These are phyloP conservation scores for Tipula vernalis DNA, from an alignment of 2,888 invertebrate genomes.

Conservation along the genomic window DNA sequence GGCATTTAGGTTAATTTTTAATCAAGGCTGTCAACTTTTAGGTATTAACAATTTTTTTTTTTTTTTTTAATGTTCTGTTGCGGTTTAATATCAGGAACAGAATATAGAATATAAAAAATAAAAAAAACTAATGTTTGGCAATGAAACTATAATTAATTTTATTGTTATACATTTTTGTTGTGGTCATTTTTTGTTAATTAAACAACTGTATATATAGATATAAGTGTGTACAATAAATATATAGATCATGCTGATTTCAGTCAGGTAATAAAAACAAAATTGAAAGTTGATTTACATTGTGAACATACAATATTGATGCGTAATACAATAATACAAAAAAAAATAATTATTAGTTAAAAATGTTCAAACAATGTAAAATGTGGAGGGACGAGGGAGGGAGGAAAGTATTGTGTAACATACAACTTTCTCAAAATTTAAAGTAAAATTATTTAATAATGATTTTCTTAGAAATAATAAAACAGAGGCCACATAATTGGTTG, in stretches of 20 bases:
- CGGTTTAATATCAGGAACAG: background rate
- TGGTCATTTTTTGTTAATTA: background rate
- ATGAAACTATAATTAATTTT: constrained; percentile 5
- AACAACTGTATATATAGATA: background rate
- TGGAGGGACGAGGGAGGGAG: background rate
- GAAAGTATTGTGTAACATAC: background rate
- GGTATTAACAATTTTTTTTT: background rate
- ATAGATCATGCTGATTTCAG: background rate
- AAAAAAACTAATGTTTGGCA: background rate
- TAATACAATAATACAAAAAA: background rate
- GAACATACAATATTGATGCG: background rate
- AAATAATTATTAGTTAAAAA: background rate
- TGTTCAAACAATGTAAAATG: background rate
- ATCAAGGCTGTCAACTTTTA: constrained; percentile 11
- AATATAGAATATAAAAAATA: background rate
- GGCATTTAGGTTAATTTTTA: constrained; percentile 6
- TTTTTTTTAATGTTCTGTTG: background rate
- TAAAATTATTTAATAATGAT: background rate
- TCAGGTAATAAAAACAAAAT: background rate
- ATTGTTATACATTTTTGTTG: background rate
- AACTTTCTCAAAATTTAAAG: background rate
- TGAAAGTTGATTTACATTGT: background rate
- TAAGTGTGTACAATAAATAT: background rate
- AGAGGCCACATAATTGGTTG: background rate
- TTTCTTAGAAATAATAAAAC: background rate